phyloP scores from a whole-genome alignment of 1,140 invertebrate genomes.

The Meteorus sp. region DNA sequence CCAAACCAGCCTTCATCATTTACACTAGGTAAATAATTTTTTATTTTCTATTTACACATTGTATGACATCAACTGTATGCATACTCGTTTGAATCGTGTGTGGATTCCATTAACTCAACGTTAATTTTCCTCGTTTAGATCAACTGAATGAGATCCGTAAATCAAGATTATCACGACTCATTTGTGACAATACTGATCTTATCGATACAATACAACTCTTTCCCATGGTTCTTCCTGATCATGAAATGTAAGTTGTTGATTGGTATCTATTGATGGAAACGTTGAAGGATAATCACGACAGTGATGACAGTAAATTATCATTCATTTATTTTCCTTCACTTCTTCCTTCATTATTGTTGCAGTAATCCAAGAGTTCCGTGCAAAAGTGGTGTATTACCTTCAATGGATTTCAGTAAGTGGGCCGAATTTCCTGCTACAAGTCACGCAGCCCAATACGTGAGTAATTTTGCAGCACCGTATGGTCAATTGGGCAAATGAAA shows the following conservation, averaged over 20 bases:
- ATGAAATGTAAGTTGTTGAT: constrained; percentile 90
- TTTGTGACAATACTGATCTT: constrained; percentile 94
- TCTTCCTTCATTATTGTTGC: constrained; percentile 42
- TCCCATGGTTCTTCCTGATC: constrained; percentile 89
- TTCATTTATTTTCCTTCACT: neutral
- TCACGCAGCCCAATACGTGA: constrained; percentile 66
- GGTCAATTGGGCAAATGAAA: constrained; percentile 63
- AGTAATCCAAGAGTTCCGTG: constrained; percentile 90
- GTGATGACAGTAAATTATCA: constrained; percentile 7
- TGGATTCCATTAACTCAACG: constrained; percentile 21
- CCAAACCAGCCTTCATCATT: constrained; percentile 91
- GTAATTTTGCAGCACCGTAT: constrained; percentile 64
- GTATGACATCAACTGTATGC: too few species aligned
- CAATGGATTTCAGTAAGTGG: constrained; percentile 87
- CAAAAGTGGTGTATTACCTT: constrained; percentile 80
- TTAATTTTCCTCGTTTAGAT: constrained; percentile 57
- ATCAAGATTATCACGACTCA: constrained; percentile 79
- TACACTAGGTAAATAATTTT: constrained; percentile 63
- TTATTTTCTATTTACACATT: constrained; percentile 6
- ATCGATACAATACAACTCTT: constrained; percentile 91
- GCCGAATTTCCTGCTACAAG: constrained; percentile 66
- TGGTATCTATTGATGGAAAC: constrained; percentile 89
- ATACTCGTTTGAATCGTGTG: neutral
- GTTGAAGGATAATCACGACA: constrained; percentile 67
- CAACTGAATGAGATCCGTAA: constrained; percentile 92